Evolutionary conservation across 2,888 invertebrate genomes (phyloP).

Genomic region (Torymus texanus): DNA sequence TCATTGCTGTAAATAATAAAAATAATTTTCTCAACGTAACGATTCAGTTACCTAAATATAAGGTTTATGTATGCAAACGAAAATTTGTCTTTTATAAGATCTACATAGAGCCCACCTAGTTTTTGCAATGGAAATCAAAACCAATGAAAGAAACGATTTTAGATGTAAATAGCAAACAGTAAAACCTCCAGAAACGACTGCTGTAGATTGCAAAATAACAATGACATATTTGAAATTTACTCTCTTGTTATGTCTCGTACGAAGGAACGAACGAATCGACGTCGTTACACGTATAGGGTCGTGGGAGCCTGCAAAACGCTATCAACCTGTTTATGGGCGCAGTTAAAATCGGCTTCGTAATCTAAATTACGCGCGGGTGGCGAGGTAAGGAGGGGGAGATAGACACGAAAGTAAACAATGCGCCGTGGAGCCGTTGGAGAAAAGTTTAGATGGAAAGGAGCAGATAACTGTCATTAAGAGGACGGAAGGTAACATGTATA

Average conservation of each 20-base stretch:
- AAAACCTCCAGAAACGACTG: neutral
- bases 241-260: conserved; percentile 23
- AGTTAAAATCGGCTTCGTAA: conserved; percentile 50
- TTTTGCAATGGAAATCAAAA: no score
- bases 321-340: conserved; percentile 50
- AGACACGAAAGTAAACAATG: conserved; percentile 41
- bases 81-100: no score
- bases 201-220: conserved; percentile 33
- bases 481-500: neutral
- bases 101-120: no score
- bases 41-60: no score
- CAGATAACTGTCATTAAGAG: conserved; percentile 8
- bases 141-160: no score
- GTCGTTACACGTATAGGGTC: conserved; percentile 30
- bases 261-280: conserved; percentile 1
- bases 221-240: conserved; percentile 39
- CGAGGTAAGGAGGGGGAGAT: neutral
- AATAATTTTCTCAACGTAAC: no score
- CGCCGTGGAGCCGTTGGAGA: neutral
- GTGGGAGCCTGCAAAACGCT: conserved; percentile 43
- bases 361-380: conserved; percentile 34
- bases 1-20: no score
- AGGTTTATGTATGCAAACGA: no score
- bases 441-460: conserved; percentile 33
- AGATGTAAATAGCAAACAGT: no score